phyloP scores from a whole-genome alignment of 2,888 invertebrate species.

The Andrena bucephala region DNA sequence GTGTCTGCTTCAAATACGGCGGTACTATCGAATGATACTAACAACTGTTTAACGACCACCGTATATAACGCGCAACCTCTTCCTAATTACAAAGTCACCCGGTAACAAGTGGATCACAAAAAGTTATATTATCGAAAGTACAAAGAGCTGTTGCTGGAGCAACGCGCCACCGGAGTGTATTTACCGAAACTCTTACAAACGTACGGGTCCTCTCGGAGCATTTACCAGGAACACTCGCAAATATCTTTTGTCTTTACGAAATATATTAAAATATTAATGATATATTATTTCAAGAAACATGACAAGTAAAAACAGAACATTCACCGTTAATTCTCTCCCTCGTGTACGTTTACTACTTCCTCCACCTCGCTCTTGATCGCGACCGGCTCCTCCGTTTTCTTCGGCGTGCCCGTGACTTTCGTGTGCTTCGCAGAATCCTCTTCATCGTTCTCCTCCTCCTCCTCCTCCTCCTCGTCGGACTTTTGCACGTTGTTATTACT shows the following conservation, averaged over 20 bases:
- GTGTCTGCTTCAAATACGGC: conserved; percentile 8
- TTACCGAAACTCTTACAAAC: conserved; percentile 20
- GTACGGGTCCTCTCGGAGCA: neutral
- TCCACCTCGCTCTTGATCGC: neutral
- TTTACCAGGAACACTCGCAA: conserved; percentile 1
- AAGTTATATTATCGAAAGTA: conserved; percentile 25
- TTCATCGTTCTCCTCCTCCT: conserved; percentile 1
- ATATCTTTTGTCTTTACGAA: conserved; percentile 36
- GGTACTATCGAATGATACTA: conserved; percentile 13
- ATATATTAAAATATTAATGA: conserved; percentile 57
- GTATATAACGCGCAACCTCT: neutral
- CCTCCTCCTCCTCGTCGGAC: conserved; percentile 7
- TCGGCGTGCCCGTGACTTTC: neutral
- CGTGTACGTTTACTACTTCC: conserved; percentile 4
- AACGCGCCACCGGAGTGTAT: conserved; percentile 18
- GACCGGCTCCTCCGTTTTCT: conserved; percentile 2
- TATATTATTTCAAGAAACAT: conserved; percentile 41
- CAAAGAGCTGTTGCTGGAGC: conserved; percentile 24
- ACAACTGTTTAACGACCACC: neutral
- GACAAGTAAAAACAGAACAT: conserved; percentile 39
- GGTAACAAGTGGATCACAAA: conserved; percentile 21
- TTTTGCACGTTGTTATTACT: conserved; percentile 35
- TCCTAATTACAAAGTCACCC: neutral
- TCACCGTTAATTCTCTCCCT: conserved; percentile 46
- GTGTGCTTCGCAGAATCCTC: conserved; percentile 7